Conservation (phyloP, 2,888 invertebrate species). For the Lithosia quadra region DNA sequence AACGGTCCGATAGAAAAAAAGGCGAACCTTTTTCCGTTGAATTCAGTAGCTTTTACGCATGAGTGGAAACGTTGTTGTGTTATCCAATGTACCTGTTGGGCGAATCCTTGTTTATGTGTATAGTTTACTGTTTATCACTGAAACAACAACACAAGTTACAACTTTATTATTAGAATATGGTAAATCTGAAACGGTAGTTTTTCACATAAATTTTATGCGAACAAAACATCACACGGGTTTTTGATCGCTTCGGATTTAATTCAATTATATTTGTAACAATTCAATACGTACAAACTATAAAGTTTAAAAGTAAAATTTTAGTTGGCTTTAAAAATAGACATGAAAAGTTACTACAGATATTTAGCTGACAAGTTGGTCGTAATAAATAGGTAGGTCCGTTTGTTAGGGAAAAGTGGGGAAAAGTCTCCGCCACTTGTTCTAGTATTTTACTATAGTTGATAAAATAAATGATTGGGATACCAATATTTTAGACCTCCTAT, state of each 20-base stretch:
- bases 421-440: too few relatives aligned
- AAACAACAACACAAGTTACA: not conserved
- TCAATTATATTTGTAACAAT: too few relatives aligned
- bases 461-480: too few relatives aligned
- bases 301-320: not conserved
- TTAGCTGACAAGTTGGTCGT: too few relatives aligned
- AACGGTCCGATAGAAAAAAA: slow-evolving; percentile 78
- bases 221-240: not conserved
- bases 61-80: slow-evolving; percentile 56
- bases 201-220: not conserved
- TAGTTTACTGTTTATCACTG: slow-evolving; percentile 35
- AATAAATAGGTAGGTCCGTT: too few relatives aligned
- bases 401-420: too few relatives aligned
- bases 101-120: slow-evolving; percentile 51
- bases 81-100: slow-evolving; percentile 60
- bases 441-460: too few relatives aligned
- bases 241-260: not conserved
- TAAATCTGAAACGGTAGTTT: not conserved
- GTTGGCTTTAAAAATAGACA: not conserved
- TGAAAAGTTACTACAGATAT: not conserved
- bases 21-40: slow-evolving; percentile 70
- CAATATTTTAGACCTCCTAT: too few relatives aligned
- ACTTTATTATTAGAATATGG: not conserved
- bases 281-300: too few relatives aligned
- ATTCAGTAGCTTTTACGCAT: slow-evolving; percentile 82